These are phyloP conservation scores for Brachyopa scutellaris DNA, from an alignment of 2,888 invertebrate genomes.

Conservation along the genomic window DNA sequence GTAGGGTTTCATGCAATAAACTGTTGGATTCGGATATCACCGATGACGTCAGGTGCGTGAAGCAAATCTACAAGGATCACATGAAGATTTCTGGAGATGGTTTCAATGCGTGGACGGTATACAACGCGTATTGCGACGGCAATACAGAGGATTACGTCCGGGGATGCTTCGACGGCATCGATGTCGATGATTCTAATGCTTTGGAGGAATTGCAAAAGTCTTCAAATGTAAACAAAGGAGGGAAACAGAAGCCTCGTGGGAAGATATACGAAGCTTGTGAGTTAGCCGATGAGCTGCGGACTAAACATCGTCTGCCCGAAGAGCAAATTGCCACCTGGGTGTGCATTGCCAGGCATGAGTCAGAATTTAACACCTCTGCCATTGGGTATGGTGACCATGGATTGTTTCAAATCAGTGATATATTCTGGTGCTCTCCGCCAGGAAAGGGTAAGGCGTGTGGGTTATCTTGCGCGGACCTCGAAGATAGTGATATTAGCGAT, in stretches of 20 bases:
- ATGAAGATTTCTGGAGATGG: conserved; percentile 86
- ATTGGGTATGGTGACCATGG: conserved; percentile 87
- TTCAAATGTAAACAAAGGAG: neutral
- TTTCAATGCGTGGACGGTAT: conserved; percentile 83
- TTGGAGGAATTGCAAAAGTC: conserved; percentile 1
- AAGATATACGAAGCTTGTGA: conserved; percentile 88
- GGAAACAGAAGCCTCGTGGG: conserved; percentile 73
- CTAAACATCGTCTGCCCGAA: conserved; percentile 83
- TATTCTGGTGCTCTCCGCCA: conserved; percentile 86
- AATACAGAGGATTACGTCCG: conserved; percentile 75
- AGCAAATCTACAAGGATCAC: conserved; percentile 86
- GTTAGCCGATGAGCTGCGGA: conserved; percentile 85
- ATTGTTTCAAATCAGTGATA: conserved; percentile 88
- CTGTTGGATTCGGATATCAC: conserved; percentile 86
- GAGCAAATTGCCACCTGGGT: conserved; percentile 85
- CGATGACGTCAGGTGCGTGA: conserved; percentile 87
- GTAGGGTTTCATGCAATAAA: conserved; percentile 84
- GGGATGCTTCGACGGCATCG: conserved; percentile 74
- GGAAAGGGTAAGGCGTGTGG: conserved; percentile 85
- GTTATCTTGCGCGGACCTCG: conserved; percentile 84
- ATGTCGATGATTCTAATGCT: conserved; percentile 4
- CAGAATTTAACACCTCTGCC: conserved; percentile 85
- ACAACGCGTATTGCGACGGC: conserved; percentile 76
- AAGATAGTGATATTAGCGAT: conserved; percentile 87
- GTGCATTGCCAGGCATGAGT: conserved; percentile 88